Conservation (phyloP, 1,140 invertebrate species). For the Cherax quadricarinatus region DNA sequence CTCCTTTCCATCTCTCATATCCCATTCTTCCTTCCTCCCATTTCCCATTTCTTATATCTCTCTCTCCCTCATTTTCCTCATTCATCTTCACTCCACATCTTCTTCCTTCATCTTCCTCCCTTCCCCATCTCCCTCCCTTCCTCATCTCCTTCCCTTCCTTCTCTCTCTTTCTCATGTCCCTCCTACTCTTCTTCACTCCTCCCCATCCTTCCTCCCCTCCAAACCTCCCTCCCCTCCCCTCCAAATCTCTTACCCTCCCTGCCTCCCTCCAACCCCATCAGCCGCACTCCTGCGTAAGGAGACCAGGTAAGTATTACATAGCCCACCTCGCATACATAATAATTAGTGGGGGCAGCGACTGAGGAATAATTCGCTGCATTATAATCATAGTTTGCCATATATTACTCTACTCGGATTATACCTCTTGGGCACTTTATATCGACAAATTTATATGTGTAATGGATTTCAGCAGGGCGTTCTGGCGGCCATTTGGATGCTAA, state of each 20-base stretch:
- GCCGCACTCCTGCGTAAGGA: neutral
- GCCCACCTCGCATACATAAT: neutral
- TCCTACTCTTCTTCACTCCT: too few relatives aligned
- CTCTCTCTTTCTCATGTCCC: neutral
- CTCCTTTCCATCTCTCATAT: too few relatives aligned
- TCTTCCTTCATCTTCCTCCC: too few relatives aligned
- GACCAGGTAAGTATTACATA: neutral
- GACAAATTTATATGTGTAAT: neutral
- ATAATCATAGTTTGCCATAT: neutral
- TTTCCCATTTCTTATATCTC: too few relatives aligned
- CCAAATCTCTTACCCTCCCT: neutral
- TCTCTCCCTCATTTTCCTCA: too few relatives aligned
- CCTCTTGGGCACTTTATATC: neutral
- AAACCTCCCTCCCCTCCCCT: neutral
- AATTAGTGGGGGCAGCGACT: neutral
- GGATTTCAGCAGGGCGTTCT: neutral
- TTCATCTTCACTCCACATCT: too few relatives aligned
- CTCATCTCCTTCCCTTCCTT: neutral
- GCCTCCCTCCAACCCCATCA: neutral
- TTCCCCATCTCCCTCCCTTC: neutral
- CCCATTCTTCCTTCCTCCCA: too few relatives aligned
- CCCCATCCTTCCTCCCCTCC: too few relatives aligned
- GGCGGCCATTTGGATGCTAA: neutral
- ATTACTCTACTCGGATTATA: neutral
- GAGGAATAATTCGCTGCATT: neutral